Evolutionary conservation across 2,113 vertebrate genomes (phyloP).

Genomic region (Ursus arctos): DNA sequence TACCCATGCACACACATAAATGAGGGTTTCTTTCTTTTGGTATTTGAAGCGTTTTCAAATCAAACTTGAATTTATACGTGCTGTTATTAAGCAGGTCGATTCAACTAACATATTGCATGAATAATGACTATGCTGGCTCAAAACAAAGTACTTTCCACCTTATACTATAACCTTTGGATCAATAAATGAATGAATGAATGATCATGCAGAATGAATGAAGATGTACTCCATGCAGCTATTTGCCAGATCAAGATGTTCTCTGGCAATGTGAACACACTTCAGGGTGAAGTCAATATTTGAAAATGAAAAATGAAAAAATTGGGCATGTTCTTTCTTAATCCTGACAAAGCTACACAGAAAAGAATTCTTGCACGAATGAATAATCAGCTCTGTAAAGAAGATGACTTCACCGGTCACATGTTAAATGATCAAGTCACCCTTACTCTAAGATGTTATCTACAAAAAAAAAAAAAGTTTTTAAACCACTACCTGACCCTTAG

Average conservation of each 20-base stretch:
- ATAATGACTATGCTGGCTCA: slow-evolving; percentile 53
- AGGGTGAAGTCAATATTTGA: not conserved
- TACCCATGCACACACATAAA: not conserved
- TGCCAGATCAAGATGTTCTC: not conserved
- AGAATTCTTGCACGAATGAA: not conserved
- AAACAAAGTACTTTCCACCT: slow-evolving; percentile 57
- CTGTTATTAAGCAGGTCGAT: slow-evolving; percentile 62
- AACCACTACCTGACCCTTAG: not conserved
- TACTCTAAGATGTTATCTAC: not conserved
- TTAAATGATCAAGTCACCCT: not conserved
- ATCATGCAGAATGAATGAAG: not conserved
- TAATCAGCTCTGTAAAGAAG: not conserved
- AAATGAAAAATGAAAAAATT: slow-evolving; percentile 30
- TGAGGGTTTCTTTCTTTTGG: not conserved
- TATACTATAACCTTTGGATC: not conserved
- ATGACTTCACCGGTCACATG: not conserved
- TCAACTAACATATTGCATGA: slow-evolving; percentile 65
- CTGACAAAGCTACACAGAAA: not conserved
- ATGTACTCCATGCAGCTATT: not conserved
- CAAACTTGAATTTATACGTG: slow-evolving; percentile 65
- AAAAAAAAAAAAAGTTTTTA: not conserved
- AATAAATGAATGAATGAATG: not conserved
- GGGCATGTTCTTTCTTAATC: not conserved
- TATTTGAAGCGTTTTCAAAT: slow-evolving; percentile 32
- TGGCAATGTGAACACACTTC: not conserved